A percentile compares a stretch with the other conserved stretches of the same genome.
Evolutionary conservation across 2,888 invertebrate species (phyloP).

Genomic region (Cantharis nigra): DNA sequence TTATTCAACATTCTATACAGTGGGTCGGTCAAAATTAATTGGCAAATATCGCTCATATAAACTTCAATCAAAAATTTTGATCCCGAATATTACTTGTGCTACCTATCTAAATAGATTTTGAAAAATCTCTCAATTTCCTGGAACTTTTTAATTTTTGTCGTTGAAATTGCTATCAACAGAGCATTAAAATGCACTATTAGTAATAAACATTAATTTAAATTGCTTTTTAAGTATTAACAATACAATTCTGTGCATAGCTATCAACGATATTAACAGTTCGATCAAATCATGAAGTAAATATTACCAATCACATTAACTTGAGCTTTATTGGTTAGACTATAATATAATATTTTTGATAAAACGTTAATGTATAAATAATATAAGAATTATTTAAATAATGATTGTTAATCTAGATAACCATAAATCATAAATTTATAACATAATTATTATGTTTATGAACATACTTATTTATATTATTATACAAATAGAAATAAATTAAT

Average conservation of each 20-base stretch:
- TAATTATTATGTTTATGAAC: background rate
- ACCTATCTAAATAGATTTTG: background rate
- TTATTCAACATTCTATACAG: background rate
- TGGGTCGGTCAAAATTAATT: background rate
- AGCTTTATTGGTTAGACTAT: background rate
- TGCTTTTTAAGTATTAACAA: constrained; percentile 1
- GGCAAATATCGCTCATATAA: background rate
- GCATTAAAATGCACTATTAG: background rate
- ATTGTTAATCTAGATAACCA: background rate
- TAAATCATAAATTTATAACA: background rate
- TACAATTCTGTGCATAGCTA: background rate
- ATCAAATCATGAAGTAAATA: background rate
- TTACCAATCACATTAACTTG: background rate
- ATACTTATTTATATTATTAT: background rate
- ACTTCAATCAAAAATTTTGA: background rate
- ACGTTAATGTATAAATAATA: background rate
- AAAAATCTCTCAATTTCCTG: background rate
- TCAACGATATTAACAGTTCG: background rate
- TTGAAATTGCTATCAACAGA: too few relatives aligned
- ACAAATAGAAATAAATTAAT: background rate
- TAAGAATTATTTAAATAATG: background rate
- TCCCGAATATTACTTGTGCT: background rate
- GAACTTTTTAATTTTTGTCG: too few relatives aligned
- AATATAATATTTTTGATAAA: background rate
- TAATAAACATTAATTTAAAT: background rate